These are phyloP conservation scores for Hoplodrina blanda DNA, from an alignment of 2,888 invertebrate genomes.

Conservation along the genomic window DNA sequence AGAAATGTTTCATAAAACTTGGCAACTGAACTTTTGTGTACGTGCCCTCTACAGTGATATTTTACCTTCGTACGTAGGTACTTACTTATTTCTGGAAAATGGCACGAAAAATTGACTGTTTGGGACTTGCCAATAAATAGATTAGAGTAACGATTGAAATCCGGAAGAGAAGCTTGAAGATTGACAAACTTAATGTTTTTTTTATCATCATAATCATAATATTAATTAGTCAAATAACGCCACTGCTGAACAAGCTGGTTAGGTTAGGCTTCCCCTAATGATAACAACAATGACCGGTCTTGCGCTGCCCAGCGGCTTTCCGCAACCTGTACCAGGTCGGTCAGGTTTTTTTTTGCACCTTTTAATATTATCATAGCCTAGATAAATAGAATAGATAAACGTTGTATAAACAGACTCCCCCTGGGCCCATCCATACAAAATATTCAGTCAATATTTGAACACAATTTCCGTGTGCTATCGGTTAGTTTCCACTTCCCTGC, in stretches of 20 bases:
- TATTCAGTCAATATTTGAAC: conserved; percentile 30
- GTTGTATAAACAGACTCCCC: not conserved
- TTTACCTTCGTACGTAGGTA: not conserved
- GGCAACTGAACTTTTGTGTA: conserved; percentile 26
- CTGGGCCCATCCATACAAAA: not conserved
- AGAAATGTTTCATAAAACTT: conserved; percentile 30
- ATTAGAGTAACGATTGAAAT: not conserved
- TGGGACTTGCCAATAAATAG: not conserved
- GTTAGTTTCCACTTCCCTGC: conserved; percentile 24
- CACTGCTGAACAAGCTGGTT: no score
- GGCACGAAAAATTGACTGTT: not conserved
- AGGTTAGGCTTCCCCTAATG: no score
- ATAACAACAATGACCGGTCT: no score
- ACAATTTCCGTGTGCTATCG: conserved; percentile 21
- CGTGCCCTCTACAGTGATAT: conserved; percentile 5
- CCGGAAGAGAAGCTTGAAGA: no score
- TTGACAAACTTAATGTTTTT: no score
- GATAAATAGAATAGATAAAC: not conserved
- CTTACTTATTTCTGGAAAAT: not conserved
- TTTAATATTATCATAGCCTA: not conserved
- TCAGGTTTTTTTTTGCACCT: no score
- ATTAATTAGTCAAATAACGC: no score
- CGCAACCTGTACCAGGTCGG: no score
- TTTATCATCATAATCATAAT: not conserved
- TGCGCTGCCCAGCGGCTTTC: no score